Evolutionary conservation across 2,113 vertebrate genomes (phyloP).

Genomic region (Embiotoca jacksoni): DNA sequence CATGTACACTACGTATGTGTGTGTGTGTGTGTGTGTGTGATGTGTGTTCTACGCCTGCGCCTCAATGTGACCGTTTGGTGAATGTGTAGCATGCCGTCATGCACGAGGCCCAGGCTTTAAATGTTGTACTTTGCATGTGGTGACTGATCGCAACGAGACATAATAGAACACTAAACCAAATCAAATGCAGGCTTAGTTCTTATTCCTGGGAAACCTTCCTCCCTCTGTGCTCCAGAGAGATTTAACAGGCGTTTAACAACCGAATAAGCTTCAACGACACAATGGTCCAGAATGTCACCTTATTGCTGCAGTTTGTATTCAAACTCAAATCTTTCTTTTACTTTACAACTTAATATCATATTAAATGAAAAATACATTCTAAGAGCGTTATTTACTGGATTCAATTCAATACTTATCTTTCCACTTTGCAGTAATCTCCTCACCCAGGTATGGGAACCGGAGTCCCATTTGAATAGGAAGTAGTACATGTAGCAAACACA

Average conservation of each 20-base stretch:
- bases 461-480: conserved; percentile 41
- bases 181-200: conserved; percentile 44
- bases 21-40: conserved; percentile 32
- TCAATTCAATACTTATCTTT: not conserved
- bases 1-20: conserved; percentile 15
- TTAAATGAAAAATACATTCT: not conserved
- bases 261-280: not conserved
- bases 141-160: conserved; percentile 66
- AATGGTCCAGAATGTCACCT: not conserved
- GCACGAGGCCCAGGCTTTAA: conserved; percentile 67
- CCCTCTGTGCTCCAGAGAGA: not conserved
- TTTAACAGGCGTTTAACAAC: conserved; percentile 13
- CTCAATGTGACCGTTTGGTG: conserved; percentile 74
- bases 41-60: conserved; percentile 58
- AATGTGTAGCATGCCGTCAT: conserved; percentile 79
- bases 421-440: conserved; percentile 2
- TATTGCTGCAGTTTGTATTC: conserved; percentile 10
- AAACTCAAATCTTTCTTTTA: conserved; percentile 9
- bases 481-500: conserved; percentile 76
- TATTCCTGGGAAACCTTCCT: conserved; percentile 15
- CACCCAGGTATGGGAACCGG: conserved; percentile 36
- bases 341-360: not conserved
- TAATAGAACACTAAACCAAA: conserved; percentile 48
- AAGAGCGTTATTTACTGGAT: not conserved
- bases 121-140: conserved; percentile 80